These are phyloP conservation scores for Plagodis dolabraria DNA, from an alignment of 2,888 invertebrate species.

Conservation along the genomic window DNA sequence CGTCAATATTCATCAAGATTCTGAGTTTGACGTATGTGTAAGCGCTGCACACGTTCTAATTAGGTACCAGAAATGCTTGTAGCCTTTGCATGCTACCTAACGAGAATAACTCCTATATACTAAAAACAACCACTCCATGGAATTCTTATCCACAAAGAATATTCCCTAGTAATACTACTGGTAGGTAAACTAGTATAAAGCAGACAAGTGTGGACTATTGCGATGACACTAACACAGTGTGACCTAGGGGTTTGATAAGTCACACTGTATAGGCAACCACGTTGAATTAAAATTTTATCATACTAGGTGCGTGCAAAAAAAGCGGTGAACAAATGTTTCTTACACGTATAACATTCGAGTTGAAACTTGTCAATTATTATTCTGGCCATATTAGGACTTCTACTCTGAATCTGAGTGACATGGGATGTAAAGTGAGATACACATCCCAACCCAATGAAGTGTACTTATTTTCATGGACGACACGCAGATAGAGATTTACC, in stretches of 20 bases:
- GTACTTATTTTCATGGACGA: no score
- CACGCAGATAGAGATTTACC: no score
- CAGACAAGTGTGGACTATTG: no score
- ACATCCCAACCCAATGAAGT: no score
- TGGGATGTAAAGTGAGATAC: no score
- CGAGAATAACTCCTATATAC: constrained; percentile 9
- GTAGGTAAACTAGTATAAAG: neutral
- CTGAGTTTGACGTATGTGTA: constrained; percentile 33
- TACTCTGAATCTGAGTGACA: no score
- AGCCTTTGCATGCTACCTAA: constrained; percentile 52
- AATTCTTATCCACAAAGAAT: neutral
- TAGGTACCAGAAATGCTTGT: constrained; percentile 64
- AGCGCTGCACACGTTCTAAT: constrained; percentile 34
- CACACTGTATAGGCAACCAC: neutral
- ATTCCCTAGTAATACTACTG: constrained; percentile 4
- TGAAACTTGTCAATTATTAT: no score
- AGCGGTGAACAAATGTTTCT: no score
- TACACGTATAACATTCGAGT: no score
- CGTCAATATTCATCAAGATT: no score
- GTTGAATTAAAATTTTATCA: neutral
- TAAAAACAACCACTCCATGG: constrained; percentile 16
- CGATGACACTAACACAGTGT: neutral
- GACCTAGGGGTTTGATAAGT: constrained; percentile 8
- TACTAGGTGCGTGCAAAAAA: no score
- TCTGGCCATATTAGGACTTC: no score